A percentile compares a stretch with the other conserved stretches of the same genome.
phyloP scores from a whole-genome alignment of 2,113 vertebrate species.

The Phyllostomus hastatus region DNA sequence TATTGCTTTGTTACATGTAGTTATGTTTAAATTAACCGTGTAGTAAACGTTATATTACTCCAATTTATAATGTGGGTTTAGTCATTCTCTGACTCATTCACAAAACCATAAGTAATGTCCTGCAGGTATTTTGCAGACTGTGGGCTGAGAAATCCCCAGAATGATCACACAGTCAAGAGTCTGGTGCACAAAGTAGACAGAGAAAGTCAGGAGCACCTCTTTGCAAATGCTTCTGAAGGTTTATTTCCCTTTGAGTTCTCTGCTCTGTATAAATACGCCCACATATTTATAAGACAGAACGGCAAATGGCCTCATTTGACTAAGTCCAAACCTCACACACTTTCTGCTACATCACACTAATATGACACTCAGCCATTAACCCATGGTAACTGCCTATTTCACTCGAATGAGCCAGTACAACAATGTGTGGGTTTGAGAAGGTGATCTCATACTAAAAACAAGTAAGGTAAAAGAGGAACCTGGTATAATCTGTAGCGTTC shows the following conservation, averaged over 20 bases:
- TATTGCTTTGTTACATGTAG: background rate
- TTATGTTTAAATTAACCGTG: background rate
- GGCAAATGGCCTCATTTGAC: background rate
- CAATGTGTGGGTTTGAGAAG: constrained; percentile 21
- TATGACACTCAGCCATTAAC: constrained; percentile 32
- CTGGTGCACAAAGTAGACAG: background rate
- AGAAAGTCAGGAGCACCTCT: background rate
- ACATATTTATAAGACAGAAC: background rate
- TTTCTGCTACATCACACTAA: constrained; percentile 4
- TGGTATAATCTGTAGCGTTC: background rate
- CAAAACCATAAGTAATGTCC: background rate
- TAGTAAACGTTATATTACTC: background rate
- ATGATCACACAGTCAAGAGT: background rate
- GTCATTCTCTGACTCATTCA: constrained; percentile 11
- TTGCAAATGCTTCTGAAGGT: background rate
- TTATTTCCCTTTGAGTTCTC: background rate
- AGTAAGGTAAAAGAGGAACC: constrained; percentile 38
- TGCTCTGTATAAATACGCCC: background rate
- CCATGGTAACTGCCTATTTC: background rate
- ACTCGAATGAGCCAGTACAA: constrained; percentile 32
- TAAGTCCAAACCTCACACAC: background rate
- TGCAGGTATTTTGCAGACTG: background rate
- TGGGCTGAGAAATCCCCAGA: background rate
- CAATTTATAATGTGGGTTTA: background rate
- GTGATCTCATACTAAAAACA: constrained; percentile 43